phyloP scores from a whole-genome alignment of 2,888 invertebrate genomes.

The Escarpia spicata region DNA sequence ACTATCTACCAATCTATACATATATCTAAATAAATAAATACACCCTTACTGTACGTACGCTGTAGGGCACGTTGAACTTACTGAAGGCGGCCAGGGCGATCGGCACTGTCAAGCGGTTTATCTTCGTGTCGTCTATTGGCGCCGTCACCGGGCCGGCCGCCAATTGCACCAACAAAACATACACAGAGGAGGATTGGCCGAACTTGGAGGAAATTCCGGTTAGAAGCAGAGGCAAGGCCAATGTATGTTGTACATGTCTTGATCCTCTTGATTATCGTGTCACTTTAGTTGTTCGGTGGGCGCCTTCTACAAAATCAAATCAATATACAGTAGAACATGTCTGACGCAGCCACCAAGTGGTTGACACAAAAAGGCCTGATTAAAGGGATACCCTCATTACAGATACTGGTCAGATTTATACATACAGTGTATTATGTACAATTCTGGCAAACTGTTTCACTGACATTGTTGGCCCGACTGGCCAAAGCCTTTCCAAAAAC shows the following conservation, averaged over 20 bases:
- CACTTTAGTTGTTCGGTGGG: background rate
- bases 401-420: no score
- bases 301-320: background rate
- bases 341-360: no score
- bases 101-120: background rate
- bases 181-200: background rate
- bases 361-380: no score
- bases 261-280: background rate
- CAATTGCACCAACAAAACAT: slow-evolving; percentile 7
- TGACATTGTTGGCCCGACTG: no score
- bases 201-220: slow-evolving; percentile 37
- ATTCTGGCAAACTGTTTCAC: no score
- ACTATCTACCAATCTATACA: no score
- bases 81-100: background rate
- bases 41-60: background rate
- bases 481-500: no score
- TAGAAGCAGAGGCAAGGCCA: background rate
- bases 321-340: background rate
- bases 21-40: background rate
- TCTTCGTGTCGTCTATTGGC: background rate
- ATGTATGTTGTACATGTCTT: background rate
- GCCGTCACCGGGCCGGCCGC: background rate
- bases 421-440: no score
- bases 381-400: no score
- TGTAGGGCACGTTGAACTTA: background rate